A percentile compares a stretch with the other conserved stretches of the same genome.
Conservation (phyloP, 2,888 invertebrate genomes). For the Lamellibrachia satsuma region DNA sequence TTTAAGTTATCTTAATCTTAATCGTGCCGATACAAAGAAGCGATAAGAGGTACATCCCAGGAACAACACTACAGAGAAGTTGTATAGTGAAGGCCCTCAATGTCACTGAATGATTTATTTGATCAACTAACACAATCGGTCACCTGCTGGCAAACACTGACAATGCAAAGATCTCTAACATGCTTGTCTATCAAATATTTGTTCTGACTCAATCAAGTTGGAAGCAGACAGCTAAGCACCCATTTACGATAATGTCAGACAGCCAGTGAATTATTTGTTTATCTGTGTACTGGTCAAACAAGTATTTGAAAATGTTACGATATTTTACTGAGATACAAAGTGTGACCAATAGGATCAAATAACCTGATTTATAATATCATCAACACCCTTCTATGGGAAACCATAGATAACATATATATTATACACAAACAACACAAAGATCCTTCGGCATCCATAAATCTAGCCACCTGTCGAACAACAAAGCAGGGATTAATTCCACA, state of each 20-base stretch:
- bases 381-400: not conserved
- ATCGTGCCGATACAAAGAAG: not conserved
- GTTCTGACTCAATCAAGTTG: constrained; percentile 12
- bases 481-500: not conserved
- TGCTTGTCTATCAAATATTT: not conserved
- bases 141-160: not conserved
- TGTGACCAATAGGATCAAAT: not conserved
- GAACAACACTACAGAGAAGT: not conserved
- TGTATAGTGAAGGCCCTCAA: not conserved
- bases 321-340: no score
- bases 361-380: not conserved
- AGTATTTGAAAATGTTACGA: not conserved
- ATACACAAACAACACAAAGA: not conserved
- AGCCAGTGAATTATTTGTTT: not conserved
- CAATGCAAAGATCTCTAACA: not conserved
- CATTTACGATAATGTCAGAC: not conserved
- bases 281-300: not conserved
- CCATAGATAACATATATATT: not conserved
- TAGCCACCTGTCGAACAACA: not conserved
- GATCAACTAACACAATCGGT: not conserved
- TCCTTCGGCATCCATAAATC: not conserved
- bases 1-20: not conserved
- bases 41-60: not conserved
- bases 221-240: not conserved
- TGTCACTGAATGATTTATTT: not conserved